These are phyloP conservation scores for Hydrotaea diabolus DNA, from an alignment of 2,888 invertebrate species.

Conservation along the genomic window DNA sequence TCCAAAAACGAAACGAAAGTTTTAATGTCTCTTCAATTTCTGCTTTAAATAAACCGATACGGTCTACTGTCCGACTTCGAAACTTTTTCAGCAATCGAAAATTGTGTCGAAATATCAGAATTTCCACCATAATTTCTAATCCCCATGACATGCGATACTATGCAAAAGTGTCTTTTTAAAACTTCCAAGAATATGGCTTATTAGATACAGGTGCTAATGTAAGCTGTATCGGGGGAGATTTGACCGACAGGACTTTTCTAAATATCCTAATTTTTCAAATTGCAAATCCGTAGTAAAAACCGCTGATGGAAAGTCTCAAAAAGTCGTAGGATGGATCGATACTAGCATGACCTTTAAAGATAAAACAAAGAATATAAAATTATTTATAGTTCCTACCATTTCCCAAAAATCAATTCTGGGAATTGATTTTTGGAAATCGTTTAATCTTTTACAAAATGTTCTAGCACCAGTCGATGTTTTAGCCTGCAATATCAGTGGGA, in stretches of 20 bases:
- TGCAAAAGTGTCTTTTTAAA: conserved; percentile 13
- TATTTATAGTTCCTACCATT: not conserved
- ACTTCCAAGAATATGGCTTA: conserved; percentile 17
- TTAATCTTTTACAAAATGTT: conserved; percentile 3
- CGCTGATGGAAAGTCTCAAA: not conserved
- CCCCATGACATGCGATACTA: not conserved
- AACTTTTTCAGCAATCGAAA: not conserved
- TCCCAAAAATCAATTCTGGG: conserved; percentile 8
- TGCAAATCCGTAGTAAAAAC: conserved; percentile 9
- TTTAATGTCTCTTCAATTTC: conserved; percentile 2
- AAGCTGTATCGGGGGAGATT: not conserved
- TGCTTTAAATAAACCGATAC: not conserved
- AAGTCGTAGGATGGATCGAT: not conserved
- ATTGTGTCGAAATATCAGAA: not conserved
- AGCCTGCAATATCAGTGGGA: not conserved
- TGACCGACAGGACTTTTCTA: not conserved
- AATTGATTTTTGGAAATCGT: conserved; percentile 22
- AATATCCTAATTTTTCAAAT: conserved; percentile 1
- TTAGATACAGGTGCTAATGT: conserved; percentile 21
- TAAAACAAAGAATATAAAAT: too few species aligned
- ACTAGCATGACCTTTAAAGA: conserved; percentile 1
- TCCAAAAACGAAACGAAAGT: not conserved
- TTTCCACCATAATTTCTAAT: not conserved
- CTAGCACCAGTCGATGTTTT: not conserved
- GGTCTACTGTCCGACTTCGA: not conserved